These are phyloP conservation scores for Drosophila setosimentum DNA, from an alignment of 2,888 invertebrate species.

Conservation along the genomic window DNA sequence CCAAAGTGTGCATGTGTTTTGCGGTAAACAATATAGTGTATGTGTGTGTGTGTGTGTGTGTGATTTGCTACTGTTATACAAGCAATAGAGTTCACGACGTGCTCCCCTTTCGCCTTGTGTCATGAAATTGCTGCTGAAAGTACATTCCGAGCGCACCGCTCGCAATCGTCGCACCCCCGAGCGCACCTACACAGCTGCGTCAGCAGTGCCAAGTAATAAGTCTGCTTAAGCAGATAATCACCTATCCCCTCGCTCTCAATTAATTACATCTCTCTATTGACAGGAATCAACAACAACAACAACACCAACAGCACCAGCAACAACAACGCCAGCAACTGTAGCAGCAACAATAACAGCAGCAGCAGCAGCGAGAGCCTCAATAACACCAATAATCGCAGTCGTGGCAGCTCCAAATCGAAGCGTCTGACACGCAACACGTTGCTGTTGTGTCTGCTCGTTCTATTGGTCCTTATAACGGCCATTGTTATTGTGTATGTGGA, in stretches of 20 bases:
- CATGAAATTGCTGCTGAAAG: constrained; percentile 84
- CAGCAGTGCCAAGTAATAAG: constrained; percentile 35
- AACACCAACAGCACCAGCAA: constrained; percentile 20
- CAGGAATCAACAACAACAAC: constrained; percentile 50
- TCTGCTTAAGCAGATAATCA: neutral
- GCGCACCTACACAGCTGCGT: constrained; percentile 55
- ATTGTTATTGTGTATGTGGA: constrained; percentile 80
- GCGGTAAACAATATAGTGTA: too few species aligned
- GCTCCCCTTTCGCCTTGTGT: neutral
- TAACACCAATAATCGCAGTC: constrained; percentile 7
- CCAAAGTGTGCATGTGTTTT: constrained; percentile 1
- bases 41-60: constrained; percentile 7
- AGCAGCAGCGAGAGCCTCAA: constrained; percentile 14
- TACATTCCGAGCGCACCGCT: constrained; percentile 73
- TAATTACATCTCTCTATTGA: neutral
- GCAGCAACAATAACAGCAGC: constrained; percentile 8
- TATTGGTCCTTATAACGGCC: constrained; percentile 72
- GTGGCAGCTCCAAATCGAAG: constrained; percentile 36
- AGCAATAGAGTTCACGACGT: neutral
- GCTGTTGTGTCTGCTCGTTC: constrained; percentile 72
- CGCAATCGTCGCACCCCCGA: constrained; percentile 39
- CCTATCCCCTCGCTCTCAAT: neutral
- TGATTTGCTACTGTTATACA: constrained; percentile 19
- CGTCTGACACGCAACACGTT: constrained; percentile 77
- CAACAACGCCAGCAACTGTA: constrained; percentile 23